These are phyloP conservation scores for Scyliorhinus canicula DNA, from an alignment of 2,797 vertebrate species.

Conservation along the genomic window DNA sequence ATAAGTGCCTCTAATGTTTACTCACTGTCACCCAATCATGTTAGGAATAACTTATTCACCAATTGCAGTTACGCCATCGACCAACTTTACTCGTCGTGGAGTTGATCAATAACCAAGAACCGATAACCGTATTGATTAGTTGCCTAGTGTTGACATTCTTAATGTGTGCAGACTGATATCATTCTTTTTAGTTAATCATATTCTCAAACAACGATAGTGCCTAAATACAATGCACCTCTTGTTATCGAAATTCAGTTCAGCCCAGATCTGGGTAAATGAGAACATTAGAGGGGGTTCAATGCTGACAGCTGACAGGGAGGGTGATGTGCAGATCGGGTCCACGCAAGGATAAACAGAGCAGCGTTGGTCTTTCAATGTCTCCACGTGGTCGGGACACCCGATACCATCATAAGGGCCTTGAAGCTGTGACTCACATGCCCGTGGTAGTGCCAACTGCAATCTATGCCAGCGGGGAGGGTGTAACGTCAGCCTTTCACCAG, in stretches of 20 bases:
- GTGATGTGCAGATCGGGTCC: no score
- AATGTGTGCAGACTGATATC: not conserved
- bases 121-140: constrained; percentile 24
- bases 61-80: not conserved
- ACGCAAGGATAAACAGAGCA: no score
- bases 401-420: no score
- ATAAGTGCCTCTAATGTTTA: not conserved
- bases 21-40: not conserved
- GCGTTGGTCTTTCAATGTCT: no score
- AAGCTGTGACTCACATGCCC: no score
- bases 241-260: not conserved
- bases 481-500: no score
- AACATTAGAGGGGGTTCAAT: not conserved
- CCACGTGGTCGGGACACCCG: no score
- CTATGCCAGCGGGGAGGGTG: no score
- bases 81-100: constrained; percentile 11
- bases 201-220: not conserved
- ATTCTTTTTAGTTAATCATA: no score
- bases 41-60: not conserved
- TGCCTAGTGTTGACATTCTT: not conserved
- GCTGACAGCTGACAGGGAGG: no score
- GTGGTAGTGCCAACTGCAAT: no score
- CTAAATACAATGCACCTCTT: not conserved
- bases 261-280: not conserved
- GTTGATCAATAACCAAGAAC: constrained; percentile 19